Conservation (phyloP, 2,888 invertebrate genomes). For the Macaria liturata region DNA sequence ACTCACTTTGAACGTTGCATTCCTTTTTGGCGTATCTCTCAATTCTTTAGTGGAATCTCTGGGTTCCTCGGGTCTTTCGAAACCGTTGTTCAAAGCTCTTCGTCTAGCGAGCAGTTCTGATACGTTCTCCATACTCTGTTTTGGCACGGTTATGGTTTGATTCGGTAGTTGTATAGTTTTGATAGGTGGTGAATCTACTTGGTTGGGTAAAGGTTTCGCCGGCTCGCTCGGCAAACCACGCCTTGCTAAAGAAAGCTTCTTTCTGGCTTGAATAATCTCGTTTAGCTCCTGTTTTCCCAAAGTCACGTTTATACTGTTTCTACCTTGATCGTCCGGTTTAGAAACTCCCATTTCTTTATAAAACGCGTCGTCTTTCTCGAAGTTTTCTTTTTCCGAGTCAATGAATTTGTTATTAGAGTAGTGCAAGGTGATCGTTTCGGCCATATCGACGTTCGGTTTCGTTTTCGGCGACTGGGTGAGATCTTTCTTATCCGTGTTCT, state of each 20-base stretch:
- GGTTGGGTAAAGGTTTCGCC: conserved; percentile 52
- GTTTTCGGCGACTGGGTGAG: conserved; percentile 47
- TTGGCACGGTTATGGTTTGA: conserved; percentile 72
- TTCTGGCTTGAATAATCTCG: conserved; percentile 75
- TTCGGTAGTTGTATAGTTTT: conserved; percentile 72
- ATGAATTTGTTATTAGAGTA: conserved; percentile 70
- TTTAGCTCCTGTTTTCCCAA: conserved; percentile 75
- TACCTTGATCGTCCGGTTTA: conserved; percentile 55
- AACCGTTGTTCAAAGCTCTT: conserved; percentile 62
- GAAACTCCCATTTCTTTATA: conserved; percentile 68
- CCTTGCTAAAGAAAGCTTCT: conserved; percentile 71
- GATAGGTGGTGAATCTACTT: conserved; percentile 56
- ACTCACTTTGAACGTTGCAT: conserved; percentile 68
- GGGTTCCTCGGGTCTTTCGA: conserved; percentile 58
- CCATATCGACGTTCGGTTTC: conserved; percentile 50
- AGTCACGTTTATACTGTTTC: conserved; percentile 68
- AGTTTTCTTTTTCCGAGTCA: conserved; percentile 76
- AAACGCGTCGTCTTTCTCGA: conserved; percentile 70
- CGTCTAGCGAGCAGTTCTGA: conserved; percentile 68
- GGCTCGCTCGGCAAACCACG: conserved; percentile 67
- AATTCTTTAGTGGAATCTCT: conserved; percentile 55
- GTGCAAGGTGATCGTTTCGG: conserved; percentile 70
- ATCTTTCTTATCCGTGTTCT: conserved; percentile 62
- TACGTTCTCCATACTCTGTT: conserved; percentile 71
- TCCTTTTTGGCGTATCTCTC: conserved; percentile 69